Evolutionary conservation across 2,888 invertebrate genomes (phyloP), one percentile per base, ranked within the genome.

Genomic region (Lamellibrachia satsuma): DNA sequence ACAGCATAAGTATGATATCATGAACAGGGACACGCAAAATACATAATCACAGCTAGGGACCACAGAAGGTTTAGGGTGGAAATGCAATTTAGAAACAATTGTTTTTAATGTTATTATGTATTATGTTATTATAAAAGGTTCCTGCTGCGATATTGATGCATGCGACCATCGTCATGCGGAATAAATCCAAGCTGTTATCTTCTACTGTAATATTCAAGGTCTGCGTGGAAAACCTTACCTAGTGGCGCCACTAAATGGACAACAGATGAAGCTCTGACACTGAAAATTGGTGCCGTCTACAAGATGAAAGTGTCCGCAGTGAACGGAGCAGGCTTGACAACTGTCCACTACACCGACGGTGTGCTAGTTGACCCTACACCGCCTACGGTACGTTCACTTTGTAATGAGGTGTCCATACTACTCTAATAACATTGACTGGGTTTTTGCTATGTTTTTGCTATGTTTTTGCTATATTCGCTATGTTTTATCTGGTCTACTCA

Each of bases 331-430:
- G 55, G 55, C 9, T n/a, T 91, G 55, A 91, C 91, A 15, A 52
- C 91, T 0, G 91, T 91, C 39, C 91, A 91, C 57, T 39, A 52
- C 91, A 91, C 91, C 11, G 57, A 91, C 57, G 91, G 91, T 4
- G 52, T 91, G 52, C 27, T 91, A 39, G 57, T 91, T 52, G 91
- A 91, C 91, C 52, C 52, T 11, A 91, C 91, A 52, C 91, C 91
- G 39, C 91, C 91, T 15, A 11, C 9, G 55, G 91, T 91, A 52
- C 4, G 39, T 1, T 11, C 39, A 75, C 6, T 75, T 75, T 75
- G 15, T 15, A 15, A 75, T 1, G 75, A 6, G 6, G 75, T 22
- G 9, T 9, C 55, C 55, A 8, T 55, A 55, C 55, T 9, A 55
- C 9, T 55, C 1, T 55, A 55, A 55, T 55, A 7, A 7, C 55